These are phyloP conservation scores for Argyresthia albistria DNA, from an alignment of 2,888 invertebrate genomes.

Conservation along the genomic window DNA sequence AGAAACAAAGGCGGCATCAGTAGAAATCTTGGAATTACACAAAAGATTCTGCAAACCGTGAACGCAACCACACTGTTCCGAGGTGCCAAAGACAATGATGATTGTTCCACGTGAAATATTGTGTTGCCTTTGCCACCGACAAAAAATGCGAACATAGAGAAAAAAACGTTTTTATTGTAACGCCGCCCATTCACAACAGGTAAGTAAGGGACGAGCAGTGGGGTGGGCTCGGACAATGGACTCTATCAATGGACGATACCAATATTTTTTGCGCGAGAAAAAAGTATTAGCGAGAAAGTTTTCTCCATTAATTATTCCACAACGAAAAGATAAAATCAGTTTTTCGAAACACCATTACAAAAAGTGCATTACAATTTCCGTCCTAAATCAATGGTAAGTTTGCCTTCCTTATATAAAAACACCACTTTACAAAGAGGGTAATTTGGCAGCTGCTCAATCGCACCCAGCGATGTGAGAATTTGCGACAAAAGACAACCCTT, in stretches of 20 bases:
- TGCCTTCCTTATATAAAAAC: background rate
- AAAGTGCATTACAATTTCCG: too few species aligned
- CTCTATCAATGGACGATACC: slow-evolving; percentile 60
- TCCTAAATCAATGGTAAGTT: too few species aligned
- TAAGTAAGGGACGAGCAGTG: slow-evolving; percentile 31
- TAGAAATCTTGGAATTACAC: slow-evolving; percentile 25
- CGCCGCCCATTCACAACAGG: slow-evolving; percentile 63
- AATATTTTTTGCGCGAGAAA: slow-evolving; percentile 34
- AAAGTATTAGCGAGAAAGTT: slow-evolving; percentile 39
- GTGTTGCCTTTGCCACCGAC: slow-evolving; percentile 68
- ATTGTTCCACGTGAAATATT: slow-evolving; percentile 70
- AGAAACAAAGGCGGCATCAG: slow-evolving; percentile 22
- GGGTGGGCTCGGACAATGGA: slow-evolving; percentile 52
- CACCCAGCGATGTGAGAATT: slow-evolving; percentile 46
- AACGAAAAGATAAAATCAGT: background rate
- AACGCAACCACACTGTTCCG: slow-evolving; percentile 40
- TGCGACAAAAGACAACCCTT: slow-evolving; percentile 47
- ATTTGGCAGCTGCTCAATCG: slow-evolving; percentile 49
- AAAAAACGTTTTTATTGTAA: slow-evolving; percentile 64
- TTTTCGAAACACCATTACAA: background rate
- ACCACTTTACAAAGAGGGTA: slow-evolving; percentile 6
- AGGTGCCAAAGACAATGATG: slow-evolving; percentile 72
- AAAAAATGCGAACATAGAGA: slow-evolving; percentile 43
- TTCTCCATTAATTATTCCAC: slow-evolving; percentile 37
- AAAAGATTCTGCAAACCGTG: slow-evolving; percentile 27